Evolutionary conservation across 2,113 vertebrate genomes (phyloP).

Genomic region (Marcusenius ussheri): DNA sequence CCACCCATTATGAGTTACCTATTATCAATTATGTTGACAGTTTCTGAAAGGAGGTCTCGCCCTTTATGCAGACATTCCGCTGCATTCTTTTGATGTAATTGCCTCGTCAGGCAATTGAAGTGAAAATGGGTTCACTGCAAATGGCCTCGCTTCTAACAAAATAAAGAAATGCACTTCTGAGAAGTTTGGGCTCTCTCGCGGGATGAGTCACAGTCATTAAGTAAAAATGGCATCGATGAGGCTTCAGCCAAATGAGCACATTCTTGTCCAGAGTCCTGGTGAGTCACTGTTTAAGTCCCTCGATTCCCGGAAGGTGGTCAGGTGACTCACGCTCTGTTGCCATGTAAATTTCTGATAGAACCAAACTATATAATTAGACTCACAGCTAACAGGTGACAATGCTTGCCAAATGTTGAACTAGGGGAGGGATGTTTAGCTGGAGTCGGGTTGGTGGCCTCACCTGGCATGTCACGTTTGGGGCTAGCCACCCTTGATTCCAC

Average conservation of each 20-base stretch:
- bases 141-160: neutral
- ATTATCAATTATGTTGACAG: constrained; percentile 20
- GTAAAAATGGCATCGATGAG: neutral
- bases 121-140: neutral
- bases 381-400: neutral
- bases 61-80: neutral
- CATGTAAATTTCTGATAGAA: neutral
- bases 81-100: constrained; percentile 4
- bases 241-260: neutral
- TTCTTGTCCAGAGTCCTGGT: neutral
- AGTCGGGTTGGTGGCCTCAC: neutral
- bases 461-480: neutral
- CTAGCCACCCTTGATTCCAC: neutral
- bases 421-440: neutral
- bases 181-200: neutral
- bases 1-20: constrained; percentile 21
- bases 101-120: neutral
- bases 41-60: neutral
- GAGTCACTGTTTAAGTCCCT: neutral
- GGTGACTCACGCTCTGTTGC: neutral
- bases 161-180: neutral
- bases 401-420: neutral
- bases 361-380: neutral
- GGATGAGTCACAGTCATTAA: neutral
- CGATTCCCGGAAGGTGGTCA: neutral